These are phyloP conservation scores for Lemur catta DNA, from an alignment of 2,797 vertebrate genomes.

Conservation along the genomic window DNA sequence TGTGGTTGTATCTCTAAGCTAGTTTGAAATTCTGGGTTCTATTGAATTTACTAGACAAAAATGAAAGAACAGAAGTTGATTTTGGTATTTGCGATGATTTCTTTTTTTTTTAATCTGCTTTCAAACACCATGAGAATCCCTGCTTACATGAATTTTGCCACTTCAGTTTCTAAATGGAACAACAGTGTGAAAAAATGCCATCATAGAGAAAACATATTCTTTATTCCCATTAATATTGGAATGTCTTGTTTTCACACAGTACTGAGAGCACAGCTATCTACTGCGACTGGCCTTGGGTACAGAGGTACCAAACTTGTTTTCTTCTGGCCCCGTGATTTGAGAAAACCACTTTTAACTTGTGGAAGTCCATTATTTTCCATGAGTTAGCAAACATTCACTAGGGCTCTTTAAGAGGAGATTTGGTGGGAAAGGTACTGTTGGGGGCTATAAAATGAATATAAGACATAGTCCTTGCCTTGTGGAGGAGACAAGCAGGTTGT, in stretches of 20 bases:
- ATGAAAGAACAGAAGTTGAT: background rate
- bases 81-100: conserved; percentile 50
- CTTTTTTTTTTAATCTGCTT: conserved; percentile 26
- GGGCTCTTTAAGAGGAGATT: background rate
- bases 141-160: conserved; percentile 39
- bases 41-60: conserved; percentile 40
- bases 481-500: background rate
- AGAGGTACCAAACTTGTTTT: background rate
- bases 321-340: background rate
- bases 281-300: background rate
- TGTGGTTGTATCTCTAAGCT: conserved; percentile 7
- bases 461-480: background rate
- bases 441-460: background rate
- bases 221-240: background rate
- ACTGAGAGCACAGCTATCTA: background rate
- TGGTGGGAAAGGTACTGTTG: background rate
- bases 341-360: background rate
- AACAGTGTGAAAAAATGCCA: conserved; percentile 34
- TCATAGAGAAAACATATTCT: background rate
- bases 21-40: conserved; percentile 41
- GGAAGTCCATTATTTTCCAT: background rate
- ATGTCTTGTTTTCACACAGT: background rate
- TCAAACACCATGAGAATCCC: background rate
- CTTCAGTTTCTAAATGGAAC: conserved; percentile 54
- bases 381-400: background rate